These are phyloP conservation scores for Aplidium turbinatum DNA, from an alignment of 23 tunicate genomes.

Conservation along the genomic window DNA sequence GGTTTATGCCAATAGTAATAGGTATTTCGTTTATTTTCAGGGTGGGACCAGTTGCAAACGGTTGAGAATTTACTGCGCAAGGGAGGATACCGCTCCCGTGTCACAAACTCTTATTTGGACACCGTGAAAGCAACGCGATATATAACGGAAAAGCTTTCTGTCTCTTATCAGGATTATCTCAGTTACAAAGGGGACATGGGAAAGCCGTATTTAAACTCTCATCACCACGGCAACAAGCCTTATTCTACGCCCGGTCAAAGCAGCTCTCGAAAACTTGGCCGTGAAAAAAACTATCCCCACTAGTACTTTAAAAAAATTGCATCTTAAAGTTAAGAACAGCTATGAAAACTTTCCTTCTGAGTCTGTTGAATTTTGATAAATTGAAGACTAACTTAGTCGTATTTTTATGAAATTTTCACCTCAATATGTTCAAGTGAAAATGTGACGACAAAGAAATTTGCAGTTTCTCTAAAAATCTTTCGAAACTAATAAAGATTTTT, in stretches of 20 bases:
- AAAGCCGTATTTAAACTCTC: not conserved
- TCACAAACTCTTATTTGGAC: slow-evolving; percentile 52
- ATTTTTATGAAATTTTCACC: too few relatives aligned
- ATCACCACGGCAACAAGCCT: slow-evolving; percentile 16
- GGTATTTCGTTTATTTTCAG: slow-evolving; percentile 33
- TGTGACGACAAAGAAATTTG: too few relatives aligned
- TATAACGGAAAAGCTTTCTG: slow-evolving; percentile 74
- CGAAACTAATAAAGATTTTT: too few relatives aligned
- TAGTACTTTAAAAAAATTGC: too few relatives aligned
- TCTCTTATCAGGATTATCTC: slow-evolving; percentile 63
- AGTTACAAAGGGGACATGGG: not conserved
- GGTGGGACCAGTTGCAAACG: slow-evolving; percentile 82
- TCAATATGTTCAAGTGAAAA: too few relatives aligned
- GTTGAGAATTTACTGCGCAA: slow-evolving; percentile 81
- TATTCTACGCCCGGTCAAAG: slow-evolving; percentile 16
- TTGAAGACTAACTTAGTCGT: too few relatives aligned
- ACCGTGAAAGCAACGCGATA: slow-evolving; percentile 58
- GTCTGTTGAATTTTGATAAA: too few relatives aligned
- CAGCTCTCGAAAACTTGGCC: slow-evolving; percentile 1
- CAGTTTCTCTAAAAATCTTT: too few relatives aligned
- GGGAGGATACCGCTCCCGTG: slow-evolving; percentile 74
- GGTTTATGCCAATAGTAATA: too few relatives aligned
- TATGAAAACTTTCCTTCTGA: too few relatives aligned
- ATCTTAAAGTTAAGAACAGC: too few relatives aligned
- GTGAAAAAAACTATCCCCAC: slow-evolving; percentile 15